Conservation (phyloP, 2,797 vertebrate genomes). For the Myotis pilosus region DNA sequence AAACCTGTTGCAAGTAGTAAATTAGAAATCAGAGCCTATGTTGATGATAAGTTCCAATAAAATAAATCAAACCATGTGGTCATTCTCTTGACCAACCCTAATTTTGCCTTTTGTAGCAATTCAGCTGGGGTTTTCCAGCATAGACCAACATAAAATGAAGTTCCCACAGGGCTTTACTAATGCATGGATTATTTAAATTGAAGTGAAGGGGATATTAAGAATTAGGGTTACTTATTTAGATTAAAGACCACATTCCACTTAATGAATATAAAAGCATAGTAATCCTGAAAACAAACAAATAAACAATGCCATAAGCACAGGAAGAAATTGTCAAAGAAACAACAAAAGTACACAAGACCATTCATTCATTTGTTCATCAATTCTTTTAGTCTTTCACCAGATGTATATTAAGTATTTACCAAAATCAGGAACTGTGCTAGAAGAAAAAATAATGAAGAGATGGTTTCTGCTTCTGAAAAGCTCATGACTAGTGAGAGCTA, state of each 20-base stretch:
- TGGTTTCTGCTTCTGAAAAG: neutral
- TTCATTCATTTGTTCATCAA: neutral
- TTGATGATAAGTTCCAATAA: neutral
- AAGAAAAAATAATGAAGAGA: neutral
- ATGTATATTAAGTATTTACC: neutral
- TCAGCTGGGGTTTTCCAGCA: neutral
- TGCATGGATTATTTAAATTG: neutral
- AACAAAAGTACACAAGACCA: neutral
- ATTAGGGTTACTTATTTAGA: slow-evolving; percentile 27
- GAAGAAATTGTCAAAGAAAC: neutral
- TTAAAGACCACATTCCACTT: slow-evolving; percentile 13
- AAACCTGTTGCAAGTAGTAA: neutral
- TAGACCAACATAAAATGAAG: slow-evolving; percentile 42
- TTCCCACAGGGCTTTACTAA: neutral
- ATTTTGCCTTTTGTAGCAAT: neutral
- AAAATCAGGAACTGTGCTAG: neutral
- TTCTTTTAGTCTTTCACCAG: slow-evolving; percentile 10
- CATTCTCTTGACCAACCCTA: neutral
- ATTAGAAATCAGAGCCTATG: slow-evolving; percentile 4
- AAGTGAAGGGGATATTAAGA: slow-evolving; percentile 36
- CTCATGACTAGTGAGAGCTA: neutral
- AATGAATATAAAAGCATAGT: slow-evolving; percentile 7
- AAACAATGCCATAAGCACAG: neutral
- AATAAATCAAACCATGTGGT: neutral
- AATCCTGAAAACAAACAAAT: neutral